Evolutionary conservation across 1,140 invertebrate genomes (phyloP).

Genomic region (Zelostemma sp.): DNA sequence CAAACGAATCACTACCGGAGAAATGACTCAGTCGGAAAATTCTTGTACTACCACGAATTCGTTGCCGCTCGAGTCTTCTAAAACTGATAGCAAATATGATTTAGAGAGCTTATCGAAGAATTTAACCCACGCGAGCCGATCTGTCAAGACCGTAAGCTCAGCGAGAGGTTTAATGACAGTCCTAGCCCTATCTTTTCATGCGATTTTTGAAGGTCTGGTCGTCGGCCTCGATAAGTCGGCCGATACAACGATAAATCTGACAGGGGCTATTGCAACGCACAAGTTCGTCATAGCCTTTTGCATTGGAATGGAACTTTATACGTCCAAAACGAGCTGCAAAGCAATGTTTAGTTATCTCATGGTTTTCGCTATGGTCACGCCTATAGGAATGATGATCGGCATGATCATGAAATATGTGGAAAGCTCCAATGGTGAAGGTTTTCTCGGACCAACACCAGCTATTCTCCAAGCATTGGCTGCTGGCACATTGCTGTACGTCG

Average conservation of each 20-base stretch:
- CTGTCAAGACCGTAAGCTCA: slow-evolving; percentile 58
- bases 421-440: too few relatives aligned
- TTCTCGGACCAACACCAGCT: slow-evolving; percentile 60
- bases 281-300: slow-evolving; percentile 82
- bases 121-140: slow-evolving; percentile 22
- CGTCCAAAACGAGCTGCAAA: slow-evolving; percentile 72
- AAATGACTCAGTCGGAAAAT: too few relatives aligned
- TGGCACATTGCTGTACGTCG: slow-evolving; percentile 89
- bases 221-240: slow-evolving; percentile 80
- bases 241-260: slow-evolving; percentile 75
- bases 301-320: slow-evolving; percentile 77
- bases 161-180: slow-evolving; percentile 77
- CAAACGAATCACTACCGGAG: slow-evolving; percentile 24
- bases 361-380: slow-evolving; percentile 78
- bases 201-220: slow-evolving; percentile 85
- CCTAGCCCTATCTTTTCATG: slow-evolving; percentile 83
- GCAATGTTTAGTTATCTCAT: slow-evolving; percentile 74
- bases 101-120: slow-evolving; percentile 37
- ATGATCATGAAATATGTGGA: too few relatives aligned
- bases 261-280: slow-evolving; percentile 80
- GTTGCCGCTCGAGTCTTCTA: slow-evolving; percentile 10
- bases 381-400: slow-evolving; percentile 78
- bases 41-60: too few relatives aligned
- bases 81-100: slow-evolving; percentile 42
- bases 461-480: slow-evolving; percentile 87